These are phyloP conservation scores for Otolemur garnettii DNA, from an alignment of 2,113 vertebrate species.

Conservation along the genomic window DNA sequence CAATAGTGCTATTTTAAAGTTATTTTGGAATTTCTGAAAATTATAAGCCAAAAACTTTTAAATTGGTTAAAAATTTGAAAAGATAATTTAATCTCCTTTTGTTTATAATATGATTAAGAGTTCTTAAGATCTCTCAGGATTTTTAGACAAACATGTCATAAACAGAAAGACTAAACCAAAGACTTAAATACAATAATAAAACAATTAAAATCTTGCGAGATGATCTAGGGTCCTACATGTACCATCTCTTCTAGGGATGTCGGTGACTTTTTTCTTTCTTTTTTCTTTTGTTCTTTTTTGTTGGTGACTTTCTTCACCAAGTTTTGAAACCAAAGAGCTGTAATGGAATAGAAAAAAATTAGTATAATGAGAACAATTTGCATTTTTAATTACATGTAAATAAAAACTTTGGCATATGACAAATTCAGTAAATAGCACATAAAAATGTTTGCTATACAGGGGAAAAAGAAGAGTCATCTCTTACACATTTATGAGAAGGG, in stretches of 20 bases:
- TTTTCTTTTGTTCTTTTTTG: too few relatives aligned
- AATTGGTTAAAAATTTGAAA: background rate
- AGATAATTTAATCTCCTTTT: background rate
- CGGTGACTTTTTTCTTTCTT: background rate
- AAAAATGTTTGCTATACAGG: background rate
- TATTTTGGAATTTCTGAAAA: background rate
- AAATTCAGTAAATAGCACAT: background rate
- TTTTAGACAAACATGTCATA: background rate
- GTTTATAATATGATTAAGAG: background rate
- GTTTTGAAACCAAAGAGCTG: background rate
- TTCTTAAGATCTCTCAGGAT: background rate
- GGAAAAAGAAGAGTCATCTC: background rate
- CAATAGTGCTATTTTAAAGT: background rate
- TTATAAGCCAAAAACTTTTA: background rate
- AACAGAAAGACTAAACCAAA: conserved; percentile 32
- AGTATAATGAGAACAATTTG: background rate
- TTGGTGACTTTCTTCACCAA: background rate
- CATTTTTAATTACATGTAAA: conserved; percentile 44
- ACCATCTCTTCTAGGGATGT: background rate
- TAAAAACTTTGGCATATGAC: background rate
- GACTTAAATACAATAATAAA: background rate
- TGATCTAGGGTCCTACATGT: background rate
- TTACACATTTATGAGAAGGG: background rate
- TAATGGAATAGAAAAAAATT: background rate
- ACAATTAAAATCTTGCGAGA: background rate